A percentile compares a stretch with the other conserved stretches of the same genome.
phyloP scores from a whole-genome alignment of 1,140 invertebrate genomes.

The Acromyrmex echinatior region DNA sequence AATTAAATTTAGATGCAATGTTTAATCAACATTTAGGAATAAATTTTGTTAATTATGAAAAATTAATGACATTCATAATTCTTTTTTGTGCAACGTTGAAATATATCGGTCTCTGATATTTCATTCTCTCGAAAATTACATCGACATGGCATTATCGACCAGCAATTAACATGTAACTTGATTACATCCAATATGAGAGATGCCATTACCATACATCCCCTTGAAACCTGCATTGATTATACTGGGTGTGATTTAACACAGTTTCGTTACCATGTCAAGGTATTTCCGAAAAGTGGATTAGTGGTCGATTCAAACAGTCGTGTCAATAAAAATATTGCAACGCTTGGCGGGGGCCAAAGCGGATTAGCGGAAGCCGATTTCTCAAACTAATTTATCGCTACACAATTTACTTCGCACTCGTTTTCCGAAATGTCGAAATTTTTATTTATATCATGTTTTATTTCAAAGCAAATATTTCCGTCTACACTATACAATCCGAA shows the following conservation, averaged over 20 bases:
- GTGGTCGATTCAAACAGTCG: constrained; percentile 45
- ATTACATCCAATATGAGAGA: constrained; percentile 43
- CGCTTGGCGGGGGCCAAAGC: constrained; percentile 26
- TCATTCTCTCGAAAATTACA: constrained; percentile 35
- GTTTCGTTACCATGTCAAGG: constrained; percentile 37
- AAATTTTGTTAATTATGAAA: constrained; percentile 1
- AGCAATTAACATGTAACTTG: constrained; percentile 47
- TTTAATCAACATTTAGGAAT: neutral
- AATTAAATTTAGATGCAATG: neutral
- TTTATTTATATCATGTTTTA: constrained; percentile 39
- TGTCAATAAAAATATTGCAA: constrained; percentile 61
- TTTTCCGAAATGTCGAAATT: constrained; percentile 35
- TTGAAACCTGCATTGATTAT: constrained; percentile 55
- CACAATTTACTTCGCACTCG: constrained; percentile 14
- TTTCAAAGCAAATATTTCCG: constrained; percentile 15
- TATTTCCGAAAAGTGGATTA: constrained; percentile 54
- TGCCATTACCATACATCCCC: constrained; percentile 44
- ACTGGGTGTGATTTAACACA: constrained; percentile 32
- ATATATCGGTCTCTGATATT: neutral
- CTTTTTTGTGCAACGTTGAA: neutral
- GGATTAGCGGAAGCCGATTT: constrained; percentile 58
- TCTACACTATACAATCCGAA: constrained; percentile 8
- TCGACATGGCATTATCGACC: constrained; percentile 36
- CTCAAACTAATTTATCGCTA: constrained; percentile 54
- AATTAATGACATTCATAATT: constrained; percentile 2